Evolutionary conservation across 2,888 invertebrate genomes (phyloP).

Genomic region (Agapostemon virescens): DNA sequence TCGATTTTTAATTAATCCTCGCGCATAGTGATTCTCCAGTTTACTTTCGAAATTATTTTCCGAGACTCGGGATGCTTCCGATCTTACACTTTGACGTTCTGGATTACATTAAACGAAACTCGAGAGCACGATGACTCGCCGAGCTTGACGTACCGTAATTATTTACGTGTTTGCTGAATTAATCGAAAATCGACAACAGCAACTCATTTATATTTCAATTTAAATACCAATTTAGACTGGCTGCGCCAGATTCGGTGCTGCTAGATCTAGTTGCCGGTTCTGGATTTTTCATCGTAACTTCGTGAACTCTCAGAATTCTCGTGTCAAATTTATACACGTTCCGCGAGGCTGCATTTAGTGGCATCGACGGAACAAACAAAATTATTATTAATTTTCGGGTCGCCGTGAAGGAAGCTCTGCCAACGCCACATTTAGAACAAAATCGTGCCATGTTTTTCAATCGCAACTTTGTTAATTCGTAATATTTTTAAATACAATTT

Average conservation of each 20-base stretch:
- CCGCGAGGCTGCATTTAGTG: no score
- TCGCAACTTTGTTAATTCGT: no score
- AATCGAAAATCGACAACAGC: neutral
- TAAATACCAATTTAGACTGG: neutral
- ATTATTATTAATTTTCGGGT: no score
- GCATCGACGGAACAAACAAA: no score
- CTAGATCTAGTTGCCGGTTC: no score
- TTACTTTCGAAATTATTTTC: neutral
- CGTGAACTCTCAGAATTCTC: neutral
- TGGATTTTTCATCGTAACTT: no score
- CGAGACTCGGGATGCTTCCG: neutral
- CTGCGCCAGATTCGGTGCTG: neutral
- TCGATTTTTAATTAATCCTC: slow-evolving; percentile 1
- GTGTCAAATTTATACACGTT: no score
- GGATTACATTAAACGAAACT: neutral
- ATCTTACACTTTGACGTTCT: neutral
- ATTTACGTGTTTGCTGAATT: neutral
- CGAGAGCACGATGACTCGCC: neutral
- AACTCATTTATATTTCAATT: neutral
- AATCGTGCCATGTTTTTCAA: no score
- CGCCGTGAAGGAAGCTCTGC: no score
- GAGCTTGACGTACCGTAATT: neutral
- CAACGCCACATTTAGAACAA: no score
- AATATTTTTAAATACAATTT: no score
- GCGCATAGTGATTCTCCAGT: neutral